Evolutionary conservation across 2,113 vertebrate genomes (phyloP), one percentile per base, ranked within the genome.

Genomic region (Rana temporaria): DNA sequence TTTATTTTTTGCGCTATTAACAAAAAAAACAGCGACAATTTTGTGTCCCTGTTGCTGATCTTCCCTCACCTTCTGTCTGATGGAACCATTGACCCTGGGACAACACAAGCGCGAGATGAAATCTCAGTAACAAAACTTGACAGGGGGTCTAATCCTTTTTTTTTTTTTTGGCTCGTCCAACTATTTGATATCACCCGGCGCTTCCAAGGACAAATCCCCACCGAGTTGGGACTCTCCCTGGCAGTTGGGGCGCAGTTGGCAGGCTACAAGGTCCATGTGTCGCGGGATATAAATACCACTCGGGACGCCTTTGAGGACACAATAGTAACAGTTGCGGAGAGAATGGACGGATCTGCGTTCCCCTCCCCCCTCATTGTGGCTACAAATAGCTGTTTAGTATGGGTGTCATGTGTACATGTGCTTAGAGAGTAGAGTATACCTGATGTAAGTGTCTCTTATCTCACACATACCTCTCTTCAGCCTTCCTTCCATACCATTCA

Each of bases 241-340:
- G 48, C 53, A 0, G 24, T 63, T 63, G 24, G 24, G 9, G 20
- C 12, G 11, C 60, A 63, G 60, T 24, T 63, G 60, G 60, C 22
- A 63, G 70, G 42, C 42, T 48, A 12, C 8, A 48, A 48, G 6
- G 11, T 73, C 63, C 30, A 74, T 72, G 69, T 72, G 71, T 74
- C 59, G 30, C 34, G 71, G 34, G 55, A 74, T 74, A 74, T 59
- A 74, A 74, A 74, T 74, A 74, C 34, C 26, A 20, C 71, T 55
- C 20, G 15, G 19, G 19, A n/a, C 30, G 26, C 19, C 71, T 60
- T 19, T 12, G 17, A 48, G 30, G 8, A 55, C 57, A 73, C 70
- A 57, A 72, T 56, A 56, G 52, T 48, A 72, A 73, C 16, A 74
- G 71, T 74, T 34, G 26, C 55, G 60, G 24, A n/a, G 19, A 60